Evolutionary conservation across 2,888 invertebrate species (phyloP), one percentile per base, ranked within the genome.

Genomic region (Baccha elongata): DNA sequence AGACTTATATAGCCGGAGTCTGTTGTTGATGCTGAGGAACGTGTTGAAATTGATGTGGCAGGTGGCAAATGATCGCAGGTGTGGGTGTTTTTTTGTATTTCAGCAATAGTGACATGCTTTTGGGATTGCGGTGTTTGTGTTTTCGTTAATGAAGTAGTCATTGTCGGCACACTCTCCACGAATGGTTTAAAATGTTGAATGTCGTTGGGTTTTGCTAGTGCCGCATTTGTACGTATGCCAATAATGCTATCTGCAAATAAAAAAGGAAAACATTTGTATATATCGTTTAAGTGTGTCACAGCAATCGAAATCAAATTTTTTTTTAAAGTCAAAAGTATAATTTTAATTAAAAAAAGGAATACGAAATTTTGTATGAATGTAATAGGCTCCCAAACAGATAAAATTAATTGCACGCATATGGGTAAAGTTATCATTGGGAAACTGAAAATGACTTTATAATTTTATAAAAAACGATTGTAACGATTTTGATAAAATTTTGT

Each of bases 91-190:
- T 89, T 89, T 10, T 90, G 90, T 75, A 85, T 84, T 74, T 90
- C 90, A 84, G 89, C 85, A 46, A 90, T 90, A 85, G 90, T 90
- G 19, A 90, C 90, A 65, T 90, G 89, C 71, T 90, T 90, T 85
- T 89, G 90, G 2, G 88, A 85, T 86, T 90, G 90, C 4, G 90
- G 90, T 52, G 89, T 89, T 86, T 88, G 88, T 62, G 85, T 86
- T 32, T 84, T 85, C 48, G 86, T 83, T 76, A 85, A 85, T 58
- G 84, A 83, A 44, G 85, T 73, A 37, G 42, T 60, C 32, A 71
- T 52, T 42, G 74, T 44, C 23, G 55, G 23, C 15, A 48, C 52
- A 40, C 17, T 76, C 48, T 88, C 88, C 84, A 88, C 87, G 78
- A 88, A 88, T 8, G 89, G 88, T 84, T 88, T 88, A 53, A 44